Conservation (phyloP, 2,113 vertebrate species). For the Hassar affinis region DNA sequence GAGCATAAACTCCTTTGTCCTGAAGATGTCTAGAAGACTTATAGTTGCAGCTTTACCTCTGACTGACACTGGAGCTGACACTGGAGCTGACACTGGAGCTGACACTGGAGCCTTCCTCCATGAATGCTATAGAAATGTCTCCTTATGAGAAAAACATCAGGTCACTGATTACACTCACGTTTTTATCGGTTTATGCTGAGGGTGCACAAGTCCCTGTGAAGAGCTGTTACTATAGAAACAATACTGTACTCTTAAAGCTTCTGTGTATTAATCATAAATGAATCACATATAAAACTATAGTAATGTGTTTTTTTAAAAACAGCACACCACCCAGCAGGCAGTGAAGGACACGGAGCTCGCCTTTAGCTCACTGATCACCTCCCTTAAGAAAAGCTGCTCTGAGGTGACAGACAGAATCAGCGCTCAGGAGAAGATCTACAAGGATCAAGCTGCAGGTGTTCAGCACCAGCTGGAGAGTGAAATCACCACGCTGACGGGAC, state of each 20-base stretch:
- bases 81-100: no score
- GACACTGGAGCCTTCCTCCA: no score
- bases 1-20: no score
- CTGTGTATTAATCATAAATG: not conserved
- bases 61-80: no score
- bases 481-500: slow-evolving; percentile 50
- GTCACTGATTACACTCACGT: no score
- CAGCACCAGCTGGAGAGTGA: slow-evolving; percentile 37
- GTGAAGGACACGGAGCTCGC: slow-evolving; percentile 54
- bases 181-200: no score
- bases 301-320: not conserved
- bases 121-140: no score
- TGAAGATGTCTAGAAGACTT: no score
- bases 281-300: not conserved
- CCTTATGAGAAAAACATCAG: no score
- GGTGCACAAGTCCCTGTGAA: no score
- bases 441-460: slow-evolving; percentile 24
- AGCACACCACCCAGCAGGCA: slow-evolving; percentile 31
- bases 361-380: slow-evolving; percentile 47
- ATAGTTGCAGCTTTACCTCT: no score
- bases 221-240: no score
- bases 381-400: slow-evolving; percentile 56
- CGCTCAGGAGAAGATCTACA: slow-evolving; percentile 35
- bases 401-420: slow-evolving; percentile 53
- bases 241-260: not conserved